A percentile compares a stretch with the other conserved stretches of the same genome.
Conservation (phyloP, 2,113 vertebrate species). For the Benitochromis conjunctus region DNA sequence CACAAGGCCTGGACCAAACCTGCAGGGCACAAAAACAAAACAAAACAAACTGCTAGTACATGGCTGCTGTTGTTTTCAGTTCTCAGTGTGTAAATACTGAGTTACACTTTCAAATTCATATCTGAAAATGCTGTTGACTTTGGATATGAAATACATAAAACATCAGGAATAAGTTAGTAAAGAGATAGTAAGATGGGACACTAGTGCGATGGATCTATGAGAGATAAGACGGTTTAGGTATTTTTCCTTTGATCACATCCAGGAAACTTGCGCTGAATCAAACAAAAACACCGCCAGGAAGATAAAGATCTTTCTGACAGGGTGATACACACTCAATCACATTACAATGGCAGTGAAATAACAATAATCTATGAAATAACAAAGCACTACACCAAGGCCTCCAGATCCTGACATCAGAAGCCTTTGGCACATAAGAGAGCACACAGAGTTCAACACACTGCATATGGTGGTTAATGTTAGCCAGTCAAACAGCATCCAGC, state of each 20-base stretch:
- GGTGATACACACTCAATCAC: conserved; percentile 60
- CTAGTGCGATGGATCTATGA: conserved; percentile 12
- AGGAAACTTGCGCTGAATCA: conserved; percentile 64
- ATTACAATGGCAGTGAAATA: conserved; percentile 68
- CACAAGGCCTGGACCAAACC: conserved; percentile 95
- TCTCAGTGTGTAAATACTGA: background rate
- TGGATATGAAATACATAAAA: conserved; percentile 1
- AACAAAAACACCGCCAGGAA: conserved; percentile 50
- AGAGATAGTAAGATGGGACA: conserved; percentile 10
- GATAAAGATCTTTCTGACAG: conserved; percentile 60
- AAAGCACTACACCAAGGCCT: conserved; percentile 44
- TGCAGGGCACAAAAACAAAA: conserved; percentile 51
- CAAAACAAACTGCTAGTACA: background rate
- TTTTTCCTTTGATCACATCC: conserved; percentile 64
- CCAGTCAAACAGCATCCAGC: conserved; percentile 53
- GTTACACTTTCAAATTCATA: background rate
- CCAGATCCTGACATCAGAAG: conserved; percentile 45
- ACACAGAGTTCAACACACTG: conserved; percentile 39
- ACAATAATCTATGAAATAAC: conserved; percentile 64
- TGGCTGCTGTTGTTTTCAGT: background rate
- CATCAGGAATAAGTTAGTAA: background rate
- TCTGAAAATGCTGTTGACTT: conserved; percentile 15
- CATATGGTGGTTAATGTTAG: conserved; percentile 40
- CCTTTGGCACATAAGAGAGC: conserved; percentile 24
- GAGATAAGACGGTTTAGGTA: conserved; percentile 16